Conservation (phyloP, 1,140 invertebrate species). For the Wasmannia auropunctata region DNA sequence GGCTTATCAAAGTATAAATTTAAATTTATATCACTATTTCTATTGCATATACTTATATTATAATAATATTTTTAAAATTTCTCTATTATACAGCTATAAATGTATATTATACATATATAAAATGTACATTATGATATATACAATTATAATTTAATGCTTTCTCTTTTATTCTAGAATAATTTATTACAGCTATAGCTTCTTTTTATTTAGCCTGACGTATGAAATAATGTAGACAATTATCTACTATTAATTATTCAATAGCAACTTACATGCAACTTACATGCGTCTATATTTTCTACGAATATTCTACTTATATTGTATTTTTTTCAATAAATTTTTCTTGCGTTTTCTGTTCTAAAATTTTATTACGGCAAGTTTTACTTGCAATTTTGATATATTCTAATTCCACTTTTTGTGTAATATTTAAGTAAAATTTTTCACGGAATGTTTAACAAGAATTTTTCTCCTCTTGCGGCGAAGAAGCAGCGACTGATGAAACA, state of each 20-base stretch:
- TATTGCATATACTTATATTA: neutral
- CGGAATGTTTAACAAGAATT: neutral
- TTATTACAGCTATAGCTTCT: neutral
- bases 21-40: neutral
- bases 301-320: neutral
- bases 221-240: neutral
- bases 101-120: no score
- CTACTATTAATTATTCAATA: neutral
- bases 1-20: neutral
- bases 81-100: no score
- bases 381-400: no score
- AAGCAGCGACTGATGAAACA: neutral
- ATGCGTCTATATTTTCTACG: neutral
- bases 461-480: neutral
- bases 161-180: neutral
- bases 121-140: no score
- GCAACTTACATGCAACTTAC: no score
- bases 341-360: neutral
- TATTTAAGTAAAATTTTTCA: neutral
- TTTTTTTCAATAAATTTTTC: neutral
- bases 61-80: neutral
- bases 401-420: no score
- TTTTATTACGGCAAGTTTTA: no score
- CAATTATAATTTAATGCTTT: no score
- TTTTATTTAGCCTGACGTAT: neutral